These are phyloP conservation scores for Dipodomys ordii DNA, from an alignment of 2,113 vertebrate genomes.

Conservation along the genomic window DNA sequence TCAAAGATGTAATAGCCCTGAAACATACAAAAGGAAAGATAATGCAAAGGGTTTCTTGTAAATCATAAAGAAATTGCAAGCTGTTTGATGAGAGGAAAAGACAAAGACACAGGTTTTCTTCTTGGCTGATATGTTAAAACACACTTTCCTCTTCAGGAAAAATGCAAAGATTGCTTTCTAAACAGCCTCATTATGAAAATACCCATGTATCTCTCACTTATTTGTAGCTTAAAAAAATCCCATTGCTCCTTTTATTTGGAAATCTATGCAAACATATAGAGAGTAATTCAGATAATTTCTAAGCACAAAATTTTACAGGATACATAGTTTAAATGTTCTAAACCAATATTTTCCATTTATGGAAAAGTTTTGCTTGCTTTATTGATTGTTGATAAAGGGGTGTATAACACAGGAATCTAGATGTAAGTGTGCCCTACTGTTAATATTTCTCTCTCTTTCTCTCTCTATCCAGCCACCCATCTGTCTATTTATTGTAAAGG, in stretches of 20 bases:
- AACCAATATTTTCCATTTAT: neutral
- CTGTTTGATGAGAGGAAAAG: neutral
- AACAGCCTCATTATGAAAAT: neutral
- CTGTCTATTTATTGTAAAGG: too few relatives aligned
- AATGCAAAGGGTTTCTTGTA: neutral
- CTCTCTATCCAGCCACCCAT: too few relatives aligned
- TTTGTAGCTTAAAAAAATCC: too few relatives aligned
- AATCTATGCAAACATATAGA: neutral
- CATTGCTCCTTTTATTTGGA: neutral
- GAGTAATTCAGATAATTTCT: neutral
- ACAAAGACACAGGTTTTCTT: neutral
- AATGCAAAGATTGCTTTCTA: neutral
- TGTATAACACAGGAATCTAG: neutral
- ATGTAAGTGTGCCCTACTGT: neutral
- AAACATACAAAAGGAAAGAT: neutral
- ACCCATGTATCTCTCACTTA: neutral
- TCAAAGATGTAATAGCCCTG: neutral
- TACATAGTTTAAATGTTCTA: neutral
- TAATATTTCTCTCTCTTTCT: neutral
- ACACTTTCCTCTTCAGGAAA: neutral
- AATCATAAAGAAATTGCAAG: neutral
- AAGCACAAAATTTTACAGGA: rapidly evolving
- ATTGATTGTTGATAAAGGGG: neutral
- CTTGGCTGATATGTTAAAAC: neutral
- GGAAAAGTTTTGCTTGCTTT: neutral